Conservation (phyloP, 2,888 invertebrate species). For the Drosophila recens region DNA sequence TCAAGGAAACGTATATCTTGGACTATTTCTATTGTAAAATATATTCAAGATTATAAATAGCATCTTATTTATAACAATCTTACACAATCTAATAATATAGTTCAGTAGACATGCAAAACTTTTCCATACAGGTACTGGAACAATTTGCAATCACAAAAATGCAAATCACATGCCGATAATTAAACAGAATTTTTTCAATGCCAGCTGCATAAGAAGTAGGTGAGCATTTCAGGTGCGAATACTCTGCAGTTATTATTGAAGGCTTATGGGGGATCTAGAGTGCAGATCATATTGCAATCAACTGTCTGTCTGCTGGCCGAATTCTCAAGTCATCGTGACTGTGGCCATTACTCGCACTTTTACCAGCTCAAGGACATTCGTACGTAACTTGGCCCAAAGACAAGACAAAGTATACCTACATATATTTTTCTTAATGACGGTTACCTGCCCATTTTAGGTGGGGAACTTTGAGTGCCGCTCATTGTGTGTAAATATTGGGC, state of each 20-base stretch:
- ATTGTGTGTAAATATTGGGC: conserved; percentile 48
- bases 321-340: conserved; percentile 54
- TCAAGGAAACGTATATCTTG: neutral
- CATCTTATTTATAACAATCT: neutral
- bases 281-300: conserved; percentile 36
- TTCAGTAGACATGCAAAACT: conserved; percentile 8
- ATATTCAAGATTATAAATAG: neutral
- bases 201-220: conserved; percentile 14
- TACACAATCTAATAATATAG: neutral
- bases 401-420: conserved; percentile 19
- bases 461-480: conserved; percentile 29
- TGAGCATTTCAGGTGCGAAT: conserved; percentile 8
- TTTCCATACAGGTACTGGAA: conserved; percentile 1
- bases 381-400: conserved; percentile 47
- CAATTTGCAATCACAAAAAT: conserved; percentile 29
- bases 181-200: conserved; percentile 27
- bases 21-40: neutral
- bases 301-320: conserved; percentile 5
- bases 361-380: conserved; percentile 65
- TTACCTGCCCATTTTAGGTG: conserved; percentile 49
- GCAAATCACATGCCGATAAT: conserved; percentile 39
- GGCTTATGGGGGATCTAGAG: conserved; percentile 16
- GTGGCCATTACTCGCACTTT: conserved; percentile 45
- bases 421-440: conserved; percentile 31
- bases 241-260: conserved; percentile 21